phyloP scores from a whole-genome alignment of 1,140 invertebrate genomes.

The Pseudomyrmex dendroicus region DNA sequence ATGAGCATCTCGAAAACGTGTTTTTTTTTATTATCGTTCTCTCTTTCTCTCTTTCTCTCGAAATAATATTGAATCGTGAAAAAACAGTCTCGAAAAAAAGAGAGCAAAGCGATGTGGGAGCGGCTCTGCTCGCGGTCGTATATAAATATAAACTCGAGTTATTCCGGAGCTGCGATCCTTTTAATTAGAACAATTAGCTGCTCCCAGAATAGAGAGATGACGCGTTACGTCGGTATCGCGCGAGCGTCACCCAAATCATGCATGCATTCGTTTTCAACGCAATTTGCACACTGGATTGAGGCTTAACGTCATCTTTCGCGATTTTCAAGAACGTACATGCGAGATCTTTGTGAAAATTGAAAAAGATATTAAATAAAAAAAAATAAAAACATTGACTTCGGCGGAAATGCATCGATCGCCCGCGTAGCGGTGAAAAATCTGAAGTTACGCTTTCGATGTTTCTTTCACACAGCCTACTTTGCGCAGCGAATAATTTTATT shows the following conservation, averaged over 20 bases:
- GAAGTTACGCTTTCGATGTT: too few relatives aligned
- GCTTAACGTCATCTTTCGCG: background rate
- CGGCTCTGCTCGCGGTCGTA: constrained; percentile 67
- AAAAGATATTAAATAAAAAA: background rate
- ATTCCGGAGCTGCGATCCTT: constrained; percentile 80
- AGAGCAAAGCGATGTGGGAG: constrained; percentile 54
- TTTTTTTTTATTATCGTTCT: background rate
- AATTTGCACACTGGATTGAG: background rate
- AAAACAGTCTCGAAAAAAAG: constrained; percentile 69
- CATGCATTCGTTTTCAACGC: background rate
- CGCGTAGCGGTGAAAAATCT: too few relatives aligned
- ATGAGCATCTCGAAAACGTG: constrained; percentile 13
- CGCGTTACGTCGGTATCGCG: constrained; percentile 45
- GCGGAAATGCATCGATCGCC: background rate
- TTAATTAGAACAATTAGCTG: constrained; percentile 83
- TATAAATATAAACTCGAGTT: constrained; percentile 78
- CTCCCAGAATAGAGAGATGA: constrained; percentile 79
- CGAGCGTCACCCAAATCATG: constrained; percentile 27
- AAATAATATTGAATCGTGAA: constrained; percentile 41
- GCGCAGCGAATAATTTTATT: constrained; percentile 36
- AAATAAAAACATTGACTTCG: background rate
- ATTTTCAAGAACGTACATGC: too few relatives aligned
- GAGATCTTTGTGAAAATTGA: background rate
- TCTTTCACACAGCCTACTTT: background rate
- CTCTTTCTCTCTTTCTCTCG: too few relatives aligned